A percentile compares a stretch with the other conserved stretches of the same genome.
Evolutionary conservation across 2,888 invertebrate species (phyloP).

Genomic region (Noctua comes): DNA sequence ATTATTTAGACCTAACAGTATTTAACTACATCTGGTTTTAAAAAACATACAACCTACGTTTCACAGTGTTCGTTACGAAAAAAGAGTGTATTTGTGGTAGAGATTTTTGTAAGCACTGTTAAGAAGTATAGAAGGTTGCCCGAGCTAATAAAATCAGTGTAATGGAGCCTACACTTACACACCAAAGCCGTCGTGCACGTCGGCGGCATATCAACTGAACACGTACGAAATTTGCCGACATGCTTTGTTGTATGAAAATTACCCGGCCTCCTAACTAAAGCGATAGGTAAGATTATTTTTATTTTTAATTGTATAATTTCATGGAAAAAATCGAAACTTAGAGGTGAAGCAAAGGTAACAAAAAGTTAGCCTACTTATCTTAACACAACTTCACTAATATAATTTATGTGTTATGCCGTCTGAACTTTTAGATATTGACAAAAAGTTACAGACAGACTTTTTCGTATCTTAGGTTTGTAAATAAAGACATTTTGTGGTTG

Average conservation of each 20-base stretch:
- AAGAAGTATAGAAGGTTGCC: not conserved
- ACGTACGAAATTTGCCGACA: not conserved
- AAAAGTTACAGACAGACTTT: slow-evolving; percentile 20
- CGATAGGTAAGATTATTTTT: not conserved
- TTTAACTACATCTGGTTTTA: too few species aligned
- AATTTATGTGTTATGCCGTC: not conserved
- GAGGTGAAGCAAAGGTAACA: not conserved
- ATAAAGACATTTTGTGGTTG: slow-evolving; percentile 35
- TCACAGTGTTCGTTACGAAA: too few species aligned
- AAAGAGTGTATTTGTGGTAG: not conserved
- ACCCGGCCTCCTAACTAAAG: not conserved
- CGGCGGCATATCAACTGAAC: not conserved
- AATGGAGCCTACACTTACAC: not conserved
- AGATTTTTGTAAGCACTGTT: not conserved
- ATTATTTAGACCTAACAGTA: too few species aligned
- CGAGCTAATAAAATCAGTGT: not conserved
- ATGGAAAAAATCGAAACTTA: too few species aligned
- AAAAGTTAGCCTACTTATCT: not conserved
- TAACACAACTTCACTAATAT: not conserved
- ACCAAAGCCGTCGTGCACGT: not conserved
- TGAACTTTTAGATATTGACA: slow-evolving; percentile 14
- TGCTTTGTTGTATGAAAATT: not conserved
- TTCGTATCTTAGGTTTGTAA: slow-evolving; percentile 17
- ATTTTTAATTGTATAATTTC: too few species aligned
- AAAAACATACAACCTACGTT: too few species aligned